Base-by-base conservation (phyloP, 2,113 vertebrate species). In the Eurystomus gularis region DNA sequence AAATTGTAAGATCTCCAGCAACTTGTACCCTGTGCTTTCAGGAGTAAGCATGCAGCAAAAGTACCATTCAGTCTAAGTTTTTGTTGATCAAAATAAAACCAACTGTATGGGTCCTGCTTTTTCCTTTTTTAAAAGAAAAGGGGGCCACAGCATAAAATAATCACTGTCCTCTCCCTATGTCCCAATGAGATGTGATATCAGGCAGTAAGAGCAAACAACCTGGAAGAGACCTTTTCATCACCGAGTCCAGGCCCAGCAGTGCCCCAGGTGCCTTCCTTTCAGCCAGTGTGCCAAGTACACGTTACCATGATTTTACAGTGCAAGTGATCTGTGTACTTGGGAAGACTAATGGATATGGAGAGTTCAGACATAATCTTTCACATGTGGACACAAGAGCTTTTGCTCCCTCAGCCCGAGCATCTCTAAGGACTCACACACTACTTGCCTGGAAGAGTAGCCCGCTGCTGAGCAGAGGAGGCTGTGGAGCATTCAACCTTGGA, bases 241-340 rank as follows among this genome's bases (percentile, higher is more conserved):
- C 29, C 2, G 48, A 49, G 28, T 31, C 35, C 40, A 39, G 52
- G 10, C 26, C 13, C 52, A 46, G 71, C 23, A 33, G 33, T 11
- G 54, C 13, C 21, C 52, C 20, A 14, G 42, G 12, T 9, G 48
- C 70, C 42, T 48, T 79, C 39, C 39, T 64, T 49, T 65, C 8
- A 71, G 44, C 29, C 40, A 10, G 12, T 0, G 0, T 21, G 80
- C 48, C 40, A 8, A 14, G 18, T n/a, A 11, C 4, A 2, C 7
- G 11, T 16, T 70, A 4, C 54, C 24, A 46, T 62, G 58, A 35
- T 69, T 82, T 65, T 55, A 31, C 35, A 76, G 35, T 18, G 42
- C 19, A 25, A 72, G 31, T 5, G 39, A 44, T 64, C 40, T 31
- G 26, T 49, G 21, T 29, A 5, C 82, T 71, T 69, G 65, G 70